phyloP scores from a whole-genome alignment of 2,113 vertebrate genomes.

The Tyrannus savana region DNA sequence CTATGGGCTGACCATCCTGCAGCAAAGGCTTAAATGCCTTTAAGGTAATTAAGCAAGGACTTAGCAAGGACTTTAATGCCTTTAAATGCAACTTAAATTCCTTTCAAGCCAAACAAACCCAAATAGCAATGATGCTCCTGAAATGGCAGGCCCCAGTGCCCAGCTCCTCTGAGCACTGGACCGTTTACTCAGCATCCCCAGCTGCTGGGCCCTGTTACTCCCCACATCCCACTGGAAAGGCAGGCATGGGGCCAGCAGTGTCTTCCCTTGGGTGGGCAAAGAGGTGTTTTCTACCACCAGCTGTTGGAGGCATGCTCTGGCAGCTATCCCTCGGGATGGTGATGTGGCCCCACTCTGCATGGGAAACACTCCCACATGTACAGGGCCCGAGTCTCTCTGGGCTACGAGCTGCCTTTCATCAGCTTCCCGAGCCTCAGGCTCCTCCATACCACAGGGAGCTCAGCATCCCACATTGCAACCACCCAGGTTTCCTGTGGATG shows the following conservation, averaged over 20 bases:
- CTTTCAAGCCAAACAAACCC: neutral
- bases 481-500: neutral
- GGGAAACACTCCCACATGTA: accelerated
- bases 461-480: accelerated
- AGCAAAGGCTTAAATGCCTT: neutral
- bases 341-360: neutral
- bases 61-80: conserved; percentile 6
- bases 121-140: neutral
- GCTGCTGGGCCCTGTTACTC: neutral
- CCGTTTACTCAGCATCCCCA: neutral
- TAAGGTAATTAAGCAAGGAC: conserved; percentile 36
- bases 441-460: neutral
- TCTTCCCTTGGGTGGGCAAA: neutral
- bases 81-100: conserved; percentile 13
- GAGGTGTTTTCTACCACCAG: neutral
- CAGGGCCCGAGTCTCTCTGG: accelerated
- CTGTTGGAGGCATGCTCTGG: neutral
- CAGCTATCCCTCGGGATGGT: neutral
- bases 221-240: neutral
- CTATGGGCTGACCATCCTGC: neutral
- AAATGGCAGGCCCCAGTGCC: neutral
- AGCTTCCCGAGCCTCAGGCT: neutral
- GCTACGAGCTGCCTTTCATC: neutral
- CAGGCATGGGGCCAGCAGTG: accelerated
- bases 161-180: neutral